Conservation (phyloP, 2,888 invertebrate genomes). For the Agapostemon virescens region DNA sequence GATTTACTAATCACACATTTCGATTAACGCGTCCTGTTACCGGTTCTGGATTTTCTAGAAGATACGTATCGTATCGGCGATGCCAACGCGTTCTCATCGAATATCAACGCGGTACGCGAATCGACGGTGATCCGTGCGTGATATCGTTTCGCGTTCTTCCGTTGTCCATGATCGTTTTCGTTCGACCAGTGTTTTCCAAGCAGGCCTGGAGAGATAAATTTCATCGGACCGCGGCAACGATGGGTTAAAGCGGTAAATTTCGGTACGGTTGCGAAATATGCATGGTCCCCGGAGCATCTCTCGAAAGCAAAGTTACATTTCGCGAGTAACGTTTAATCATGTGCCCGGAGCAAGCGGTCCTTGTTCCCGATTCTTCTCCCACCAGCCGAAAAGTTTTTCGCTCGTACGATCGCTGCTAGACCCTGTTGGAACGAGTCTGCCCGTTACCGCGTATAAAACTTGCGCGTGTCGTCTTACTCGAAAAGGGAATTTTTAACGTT, state of each 20-base stretch:
- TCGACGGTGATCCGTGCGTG: not conserved
- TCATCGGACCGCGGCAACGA: not conserved
- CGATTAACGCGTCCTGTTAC: constrained; percentile 51
- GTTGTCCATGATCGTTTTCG: not conserved
- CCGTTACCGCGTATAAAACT: not conserved
- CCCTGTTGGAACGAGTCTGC: not conserved
- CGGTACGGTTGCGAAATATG: not conserved
- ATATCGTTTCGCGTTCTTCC: not conserved
- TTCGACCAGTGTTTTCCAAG: not conserved
- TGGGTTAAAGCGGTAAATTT: not conserved
- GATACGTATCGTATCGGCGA: constrained; percentile 27
- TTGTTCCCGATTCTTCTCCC: constrained; percentile 10
- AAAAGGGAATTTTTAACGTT: not conserved
- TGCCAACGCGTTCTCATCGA: not conserved
- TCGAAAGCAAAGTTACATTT: not conserved
- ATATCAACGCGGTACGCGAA: constrained; percentile 10
- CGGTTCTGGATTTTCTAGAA: constrained; percentile 32
- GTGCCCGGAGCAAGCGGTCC: constrained; percentile 8
- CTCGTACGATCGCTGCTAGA: not conserved
- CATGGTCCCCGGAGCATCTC: not conserved
- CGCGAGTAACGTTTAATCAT: constrained; percentile 8
- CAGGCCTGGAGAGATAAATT: not conserved
- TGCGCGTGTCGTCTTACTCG: not conserved
- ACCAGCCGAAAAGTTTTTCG: constrained; percentile 23
- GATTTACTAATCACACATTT: constrained; percentile 58